A percentile compares a stretch with the other conserved stretches of the same genome.
phyloP scores from a whole-genome alignment of 2,888 invertebrate genomes.

The Amphipyra berbera region DNA sequence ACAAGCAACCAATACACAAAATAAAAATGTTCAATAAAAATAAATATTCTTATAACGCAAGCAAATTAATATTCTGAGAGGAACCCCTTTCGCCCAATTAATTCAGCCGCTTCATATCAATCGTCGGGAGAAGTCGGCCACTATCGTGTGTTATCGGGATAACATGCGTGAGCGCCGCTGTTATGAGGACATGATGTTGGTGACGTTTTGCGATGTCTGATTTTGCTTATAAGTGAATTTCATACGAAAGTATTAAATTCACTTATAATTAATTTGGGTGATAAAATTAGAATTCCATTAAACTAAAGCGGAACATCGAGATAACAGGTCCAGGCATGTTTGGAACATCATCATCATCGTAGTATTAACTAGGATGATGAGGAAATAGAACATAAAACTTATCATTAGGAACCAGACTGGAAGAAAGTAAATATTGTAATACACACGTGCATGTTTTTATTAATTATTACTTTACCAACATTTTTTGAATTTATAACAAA shows the following conservation, averaged over 20 bases:
- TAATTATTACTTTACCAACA: background rate
- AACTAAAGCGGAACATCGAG: too few relatives aligned
- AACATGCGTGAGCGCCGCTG: conserved; percentile 26
- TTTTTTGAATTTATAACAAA: conserved; percentile 12
- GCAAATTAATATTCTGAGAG: conserved; percentile 51
- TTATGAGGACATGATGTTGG: conserved; percentile 28
- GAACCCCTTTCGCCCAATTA: conserved; percentile 50
- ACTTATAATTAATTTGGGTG: too few relatives aligned
- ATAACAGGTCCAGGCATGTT: too few relatives aligned
- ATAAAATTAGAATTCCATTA: too few relatives aligned
- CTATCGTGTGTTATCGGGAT: conserved; percentile 30
- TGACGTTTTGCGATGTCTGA: conserved; percentile 17
- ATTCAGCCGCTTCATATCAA: conserved; percentile 47
- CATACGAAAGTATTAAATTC: too few relatives aligned
- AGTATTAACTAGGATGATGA: too few relatives aligned
- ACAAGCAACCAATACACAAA: conserved; percentile 46
- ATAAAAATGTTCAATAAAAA: conserved; percentile 57
- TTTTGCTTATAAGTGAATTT: background rate
- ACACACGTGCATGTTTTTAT: background rate
- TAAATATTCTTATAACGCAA: conserved; percentile 41
- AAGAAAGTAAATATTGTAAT: background rate
- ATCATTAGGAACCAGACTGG: too few relatives aligned
- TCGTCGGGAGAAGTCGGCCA: conserved; percentile 40
- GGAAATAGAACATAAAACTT: too few relatives aligned
- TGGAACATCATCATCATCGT: too few relatives aligned